Percentiles rank a stretch among this genome's conserved stretches.
These are phyloP conservation scores for Notodonta dromedarius DNA, from an alignment of 2,888 invertebrate genomes.

Conservation along the genomic window DNA sequence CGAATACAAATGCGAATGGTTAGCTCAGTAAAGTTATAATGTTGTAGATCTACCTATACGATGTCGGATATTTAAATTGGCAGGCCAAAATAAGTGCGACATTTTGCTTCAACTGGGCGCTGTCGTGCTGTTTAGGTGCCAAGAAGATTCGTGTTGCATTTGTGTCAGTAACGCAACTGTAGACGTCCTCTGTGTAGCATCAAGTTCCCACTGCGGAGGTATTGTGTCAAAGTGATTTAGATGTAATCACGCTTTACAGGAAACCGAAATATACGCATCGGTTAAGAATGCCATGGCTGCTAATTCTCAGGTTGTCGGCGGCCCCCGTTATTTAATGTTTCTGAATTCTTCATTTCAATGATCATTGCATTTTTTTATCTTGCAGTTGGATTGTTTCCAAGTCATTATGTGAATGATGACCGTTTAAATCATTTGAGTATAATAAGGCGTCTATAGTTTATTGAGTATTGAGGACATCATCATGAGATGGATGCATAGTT, in stretches of 20 bases:
- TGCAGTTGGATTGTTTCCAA: conserved; percentile 31
- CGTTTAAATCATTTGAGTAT: conserved; percentile 2
- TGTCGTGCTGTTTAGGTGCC: conserved; percentile 63
- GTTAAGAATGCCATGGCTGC: conserved; percentile 10
- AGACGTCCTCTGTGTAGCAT: conserved; percentile 38
- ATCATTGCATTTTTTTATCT: conserved; percentile 8
- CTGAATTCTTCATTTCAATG: neutral
- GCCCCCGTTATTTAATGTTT: neutral
- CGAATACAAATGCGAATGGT: conserved; percentile 50
- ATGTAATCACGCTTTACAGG: conserved; percentile 10
- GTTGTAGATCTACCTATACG: conserved; percentile 52
- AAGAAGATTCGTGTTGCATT: conserved; percentile 80
- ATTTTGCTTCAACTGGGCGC: conserved; percentile 82
- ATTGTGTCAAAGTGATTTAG: conserved; percentile 14
- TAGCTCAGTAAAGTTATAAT: conserved; percentile 49
- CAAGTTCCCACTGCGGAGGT: conserved; percentile 22
- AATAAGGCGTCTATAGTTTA: neutral
- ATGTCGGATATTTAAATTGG: conserved; percentile 76
- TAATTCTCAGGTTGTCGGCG: conserved; percentile 5
- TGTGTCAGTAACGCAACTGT: conserved; percentile 55
- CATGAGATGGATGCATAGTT: neutral
- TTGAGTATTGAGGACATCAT: neutral
- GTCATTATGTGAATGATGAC: conserved; percentile 9
- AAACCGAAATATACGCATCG: conserved; percentile 9
- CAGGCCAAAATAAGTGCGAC: conserved; percentile 83